phyloP scores from a whole-genome alignment of 2,888 invertebrate genomes.

The Drosophila helvetica region DNA sequence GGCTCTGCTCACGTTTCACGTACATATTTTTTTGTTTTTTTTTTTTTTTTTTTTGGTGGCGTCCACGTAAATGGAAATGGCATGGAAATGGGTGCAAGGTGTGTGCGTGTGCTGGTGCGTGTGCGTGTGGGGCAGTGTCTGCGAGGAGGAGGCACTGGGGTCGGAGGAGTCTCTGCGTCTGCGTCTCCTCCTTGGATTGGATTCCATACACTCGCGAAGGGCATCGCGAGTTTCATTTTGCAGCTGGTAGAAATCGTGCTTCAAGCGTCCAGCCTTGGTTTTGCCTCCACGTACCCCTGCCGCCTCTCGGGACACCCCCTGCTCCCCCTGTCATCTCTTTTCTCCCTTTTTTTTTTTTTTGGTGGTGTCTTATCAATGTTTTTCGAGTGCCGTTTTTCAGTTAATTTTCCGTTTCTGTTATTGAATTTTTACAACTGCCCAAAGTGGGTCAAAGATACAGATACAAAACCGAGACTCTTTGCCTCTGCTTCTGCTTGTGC shows the following conservation, averaged over 20 bases:
- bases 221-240: slow-evolving; percentile 38
- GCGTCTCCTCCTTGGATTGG: slow-evolving; percentile 15
- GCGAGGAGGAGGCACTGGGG: neutral
- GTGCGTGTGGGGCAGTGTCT: slow-evolving; percentile 12
- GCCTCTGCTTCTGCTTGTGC: neutral
- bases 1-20: slow-evolving; percentile 59
- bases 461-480: slow-evolving; percentile 27
- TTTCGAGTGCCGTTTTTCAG: slow-evolving; percentile 66
- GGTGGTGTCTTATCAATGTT: slow-evolving; percentile 67
- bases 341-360: slow-evolving; percentile 35
- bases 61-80: slow-evolving; percentile 72
- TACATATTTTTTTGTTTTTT: neutral
- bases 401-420: slow-evolving; percentile 72
- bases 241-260: slow-evolving; percentile 69
- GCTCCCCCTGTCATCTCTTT: neutral
- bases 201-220: slow-evolving; percentile 18
- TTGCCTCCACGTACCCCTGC: slow-evolving; percentile 14
- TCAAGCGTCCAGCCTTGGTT: slow-evolving; percentile 57
- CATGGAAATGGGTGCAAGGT: slow-evolving; percentile 68
- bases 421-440: slow-evolving; percentile 73
- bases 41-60: slow-evolving; percentile 5
- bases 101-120: slow-evolving; percentile 23
- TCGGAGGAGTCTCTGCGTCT: no score
- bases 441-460: slow-evolving; percentile 70
- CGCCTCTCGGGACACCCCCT: slow-evolving; percentile 6